phyloP scores from a whole-genome alignment of 1,140 invertebrate genomes.

The Patella vulgata region DNA sequence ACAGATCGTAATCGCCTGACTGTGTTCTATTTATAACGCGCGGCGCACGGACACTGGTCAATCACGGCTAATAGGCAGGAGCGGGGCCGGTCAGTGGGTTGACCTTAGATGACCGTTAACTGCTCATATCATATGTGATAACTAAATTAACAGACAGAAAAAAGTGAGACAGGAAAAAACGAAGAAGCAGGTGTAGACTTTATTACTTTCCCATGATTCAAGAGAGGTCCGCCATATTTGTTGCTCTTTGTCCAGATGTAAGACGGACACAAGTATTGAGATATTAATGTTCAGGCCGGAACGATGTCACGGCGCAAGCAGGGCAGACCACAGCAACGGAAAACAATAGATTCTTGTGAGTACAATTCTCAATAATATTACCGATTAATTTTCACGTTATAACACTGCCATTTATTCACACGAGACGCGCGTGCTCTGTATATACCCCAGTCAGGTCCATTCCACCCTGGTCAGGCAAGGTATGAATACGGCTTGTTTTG shows the following conservation, averaged over 20 bases:
- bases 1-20: constrained; percentile 11
- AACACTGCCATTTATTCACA: no score
- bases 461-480: no score
- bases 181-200: neutral
- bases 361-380: constrained; percentile 15
- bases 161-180: constrained; percentile 12
- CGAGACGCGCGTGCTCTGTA: no score
- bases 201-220: constrained; percentile 9
- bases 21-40: constrained; percentile 5
- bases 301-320: constrained; percentile 62
- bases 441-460: no score
- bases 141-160: constrained; percentile 2
- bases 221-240: constrained; percentile 56
- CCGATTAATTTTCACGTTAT: no score
- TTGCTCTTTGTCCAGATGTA: constrained; percentile 62
- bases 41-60: constrained; percentile 1
- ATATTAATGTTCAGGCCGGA: constrained; percentile 53
- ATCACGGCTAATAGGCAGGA: constrained; percentile 5
- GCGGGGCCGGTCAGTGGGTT: constrained; percentile 1
- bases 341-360: constrained; percentile 58
- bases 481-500: no score
- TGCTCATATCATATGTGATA: neutral
- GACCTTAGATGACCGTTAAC: constrained; percentile 26
- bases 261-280: constrained; percentile 39
- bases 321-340: constrained; percentile 60